These are phyloP conservation scores for Reinhardtius hippoglossoides DNA, from an alignment of 2,113 vertebrate genomes.

Conservation along the genomic window DNA sequence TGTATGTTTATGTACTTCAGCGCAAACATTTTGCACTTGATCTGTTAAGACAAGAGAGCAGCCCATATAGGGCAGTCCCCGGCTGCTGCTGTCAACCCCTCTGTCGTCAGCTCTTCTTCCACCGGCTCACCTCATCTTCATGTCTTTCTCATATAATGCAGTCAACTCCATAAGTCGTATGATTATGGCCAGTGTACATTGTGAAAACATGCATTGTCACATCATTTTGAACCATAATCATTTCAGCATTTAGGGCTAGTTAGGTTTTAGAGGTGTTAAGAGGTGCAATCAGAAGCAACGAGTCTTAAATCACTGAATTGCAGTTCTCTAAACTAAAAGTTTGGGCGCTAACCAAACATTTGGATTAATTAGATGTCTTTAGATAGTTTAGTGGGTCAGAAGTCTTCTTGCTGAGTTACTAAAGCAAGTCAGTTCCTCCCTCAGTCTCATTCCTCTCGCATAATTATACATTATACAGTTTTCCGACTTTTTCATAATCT, in stretches of 20 bases:
- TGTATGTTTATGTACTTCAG: constrained; percentile 16
- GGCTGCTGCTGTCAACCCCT: constrained; percentile 1
- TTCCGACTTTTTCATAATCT: background rate
- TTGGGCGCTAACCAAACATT: too few relatives aligned
- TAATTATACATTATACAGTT: background rate
- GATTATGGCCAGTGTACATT: background rate
- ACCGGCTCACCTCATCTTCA: background rate
- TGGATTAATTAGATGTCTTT: background rate
- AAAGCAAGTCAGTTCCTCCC: background rate
- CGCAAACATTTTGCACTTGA: constrained; percentile 4
- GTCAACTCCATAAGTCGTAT: background rate
- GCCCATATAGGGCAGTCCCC: background rate
- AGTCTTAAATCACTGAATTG: too few relatives aligned
- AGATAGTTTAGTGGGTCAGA: background rate
- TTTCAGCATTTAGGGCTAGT: background rate
- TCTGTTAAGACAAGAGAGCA: constrained; percentile 16
- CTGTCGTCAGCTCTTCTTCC: background rate
- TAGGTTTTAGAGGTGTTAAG: too few relatives aligned
- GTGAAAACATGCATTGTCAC: background rate
- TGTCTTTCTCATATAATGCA: background rate
- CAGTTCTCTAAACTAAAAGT: too few relatives aligned
- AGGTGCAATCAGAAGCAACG: too few relatives aligned
- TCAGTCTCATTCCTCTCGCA: background rate
- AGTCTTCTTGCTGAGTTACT: background rate
- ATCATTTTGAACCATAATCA: background rate